Percentiles rank a stretch among this genome's conserved stretches.
Evolutionary conservation across 2,797 vertebrate species (phyloP).

Genomic region (Sebastes ruberrimus): DNA sequence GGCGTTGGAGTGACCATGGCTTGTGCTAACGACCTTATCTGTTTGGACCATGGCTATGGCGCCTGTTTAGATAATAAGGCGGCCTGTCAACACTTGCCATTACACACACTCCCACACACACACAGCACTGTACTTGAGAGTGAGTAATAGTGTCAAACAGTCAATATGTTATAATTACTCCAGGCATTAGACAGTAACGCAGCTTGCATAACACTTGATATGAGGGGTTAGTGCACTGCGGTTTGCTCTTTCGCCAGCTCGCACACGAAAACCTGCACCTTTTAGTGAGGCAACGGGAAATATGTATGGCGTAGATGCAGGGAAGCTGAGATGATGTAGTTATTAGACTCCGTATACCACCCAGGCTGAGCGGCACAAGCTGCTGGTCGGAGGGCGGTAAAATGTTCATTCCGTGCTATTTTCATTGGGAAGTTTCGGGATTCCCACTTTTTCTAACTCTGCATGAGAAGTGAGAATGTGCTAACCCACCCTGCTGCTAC

Average conservation of each 20-base stretch:
- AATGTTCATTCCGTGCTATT: constrained; percentile 21
- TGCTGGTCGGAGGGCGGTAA: constrained; percentile 4
- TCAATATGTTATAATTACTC: constrained; percentile 35
- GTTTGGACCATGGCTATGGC: constrained; percentile 67
- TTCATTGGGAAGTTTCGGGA: constrained; percentile 30
- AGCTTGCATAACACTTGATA: constrained; percentile 17
- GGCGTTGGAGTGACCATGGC: constrained; percentile 24
- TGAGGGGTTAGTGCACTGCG: not conserved
- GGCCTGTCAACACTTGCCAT: constrained; percentile 64
- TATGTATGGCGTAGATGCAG: not conserved
- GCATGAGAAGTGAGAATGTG: constrained; percentile 26
- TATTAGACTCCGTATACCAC: constrained; percentile 13
- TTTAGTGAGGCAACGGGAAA: not conserved
- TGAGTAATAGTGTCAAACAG: constrained; percentile 48
- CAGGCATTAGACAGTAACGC: constrained; percentile 7
- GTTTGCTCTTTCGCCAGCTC: constrained; percentile 5
- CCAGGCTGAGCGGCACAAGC: constrained; percentile 4
- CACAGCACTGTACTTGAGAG: constrained; percentile 2
- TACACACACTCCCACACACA: constrained; percentile 8
- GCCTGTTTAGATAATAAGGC: constrained; percentile 69
- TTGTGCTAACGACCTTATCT: constrained; percentile 63
- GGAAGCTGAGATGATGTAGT: constrained; percentile 4
- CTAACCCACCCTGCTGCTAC: not conserved
- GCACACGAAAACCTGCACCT: not conserved
- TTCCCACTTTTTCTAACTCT: constrained; percentile 16